A percentile compares a stretch with the other conserved stretches of the same genome.
These are phyloP conservation scores for Laticauda laticaudata DNA, from an alignment of 2,113 vertebrate species.

Conservation along the genomic window DNA sequence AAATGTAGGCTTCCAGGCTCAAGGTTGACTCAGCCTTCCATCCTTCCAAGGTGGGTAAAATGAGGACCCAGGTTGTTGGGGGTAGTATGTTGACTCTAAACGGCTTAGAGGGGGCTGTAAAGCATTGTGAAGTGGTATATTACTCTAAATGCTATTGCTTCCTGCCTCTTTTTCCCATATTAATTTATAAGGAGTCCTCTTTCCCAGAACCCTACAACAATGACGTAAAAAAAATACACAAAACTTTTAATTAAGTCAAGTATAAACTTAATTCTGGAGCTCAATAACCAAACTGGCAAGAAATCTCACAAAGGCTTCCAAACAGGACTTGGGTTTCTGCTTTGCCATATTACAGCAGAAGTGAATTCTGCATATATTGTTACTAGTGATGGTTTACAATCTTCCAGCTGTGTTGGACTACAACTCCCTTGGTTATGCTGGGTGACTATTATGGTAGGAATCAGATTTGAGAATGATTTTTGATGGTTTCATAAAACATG, in stretches of 20 bases:
- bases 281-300: neutral
- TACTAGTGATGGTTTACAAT: neutral
- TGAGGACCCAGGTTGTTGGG: no score
- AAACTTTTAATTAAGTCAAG: neutral
- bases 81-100: no score
- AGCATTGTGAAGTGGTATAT: no score
- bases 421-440: neutral
- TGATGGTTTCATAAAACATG: neutral
- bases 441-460: neutral
- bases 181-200: neutral
- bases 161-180: neutral
- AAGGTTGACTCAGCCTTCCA: no score
- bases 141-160: no score
- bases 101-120: no score
- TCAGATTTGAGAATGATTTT: neutral
- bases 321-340: neutral
- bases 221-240: neutral
- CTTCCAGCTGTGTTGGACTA: neutral
- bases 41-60: no score
- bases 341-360: neutral
- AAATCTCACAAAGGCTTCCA: neutral
- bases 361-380: neutral
- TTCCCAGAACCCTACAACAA: neutral
- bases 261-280: neutral
- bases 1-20: neutral